These are phyloP conservation scores for Hippocampus mohnikei DNA, from an alignment of 2,113 vertebrate species.

Conservation along the genomic window DNA sequence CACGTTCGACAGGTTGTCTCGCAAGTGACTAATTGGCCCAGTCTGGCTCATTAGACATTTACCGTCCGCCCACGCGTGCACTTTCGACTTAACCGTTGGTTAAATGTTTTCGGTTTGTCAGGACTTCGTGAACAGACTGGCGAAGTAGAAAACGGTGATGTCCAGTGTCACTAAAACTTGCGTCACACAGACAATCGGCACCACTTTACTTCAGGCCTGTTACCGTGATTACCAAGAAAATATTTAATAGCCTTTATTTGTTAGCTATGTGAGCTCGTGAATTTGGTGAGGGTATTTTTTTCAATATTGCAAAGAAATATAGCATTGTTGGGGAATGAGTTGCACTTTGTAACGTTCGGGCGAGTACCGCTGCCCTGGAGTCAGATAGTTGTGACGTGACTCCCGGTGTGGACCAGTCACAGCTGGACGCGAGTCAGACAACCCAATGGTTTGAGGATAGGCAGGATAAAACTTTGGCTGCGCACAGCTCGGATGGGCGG, in stretches of 20 bases:
- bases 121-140: too few relatives aligned
- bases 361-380: constrained; percentile 22
- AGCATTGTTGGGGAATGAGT: neutral
- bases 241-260: neutral
- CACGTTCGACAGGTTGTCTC: constrained; percentile 39
- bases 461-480: constrained; percentile 33
- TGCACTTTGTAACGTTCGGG: neutral
- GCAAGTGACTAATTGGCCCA: neutral
- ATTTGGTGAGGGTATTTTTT: too few relatives aligned
- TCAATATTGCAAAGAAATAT: too few relatives aligned
- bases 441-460: constrained; percentile 39
- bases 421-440: constrained; percentile 6
- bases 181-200: neutral
- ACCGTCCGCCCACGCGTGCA: too few relatives aligned
- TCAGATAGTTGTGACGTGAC: constrained; percentile 39
- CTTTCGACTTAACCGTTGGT: too few relatives aligned
- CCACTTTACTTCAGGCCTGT: neutral
- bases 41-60: neutral
- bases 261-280: neutral
- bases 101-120: too few relatives aligned
- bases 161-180: too few relatives aligned
- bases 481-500: constrained; percentile 43
- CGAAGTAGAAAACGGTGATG: too few relatives aligned
- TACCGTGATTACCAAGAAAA: neutral
- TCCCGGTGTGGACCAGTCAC: constrained; percentile 41